Conservation (phyloP, 2,888 invertebrate genomes). For the Apodemia zela region DNA sequence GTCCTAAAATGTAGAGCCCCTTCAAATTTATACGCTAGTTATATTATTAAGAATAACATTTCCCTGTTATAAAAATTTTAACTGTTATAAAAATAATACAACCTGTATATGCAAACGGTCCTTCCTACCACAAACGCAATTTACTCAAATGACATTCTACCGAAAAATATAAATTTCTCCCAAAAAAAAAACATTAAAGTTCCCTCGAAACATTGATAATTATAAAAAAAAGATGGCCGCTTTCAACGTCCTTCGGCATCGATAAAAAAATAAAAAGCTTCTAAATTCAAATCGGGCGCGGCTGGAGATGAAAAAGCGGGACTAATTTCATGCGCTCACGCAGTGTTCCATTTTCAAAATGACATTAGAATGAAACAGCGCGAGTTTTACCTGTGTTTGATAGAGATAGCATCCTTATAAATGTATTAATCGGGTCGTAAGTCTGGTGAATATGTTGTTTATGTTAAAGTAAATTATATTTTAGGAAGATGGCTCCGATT, state of each 20-base stretch:
- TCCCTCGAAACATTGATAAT: slow-evolving; percentile 54
- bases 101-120: slow-evolving; percentile 33
- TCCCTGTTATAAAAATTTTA: too few relatives aligned
- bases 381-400: slow-evolving; percentile 32
- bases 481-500: slow-evolving; percentile 27
- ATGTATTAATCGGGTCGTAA: slow-evolving; percentile 75
- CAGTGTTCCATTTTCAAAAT: slow-evolving; percentile 69
- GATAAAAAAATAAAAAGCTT: slow-evolving; percentile 52
- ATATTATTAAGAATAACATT: too few relatives aligned
- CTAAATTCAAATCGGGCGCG: slow-evolving; percentile 67
- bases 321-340: slow-evolving; percentile 74
- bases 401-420: slow-evolving; percentile 50
- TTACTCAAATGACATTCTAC: slow-evolving; percentile 56
- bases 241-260: slow-evolving; percentile 51
- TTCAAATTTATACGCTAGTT: too few relatives aligned
- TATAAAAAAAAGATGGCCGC: slow-evolving; percentile 67
- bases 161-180: slow-evolving; percentile 40
- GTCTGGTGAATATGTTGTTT: slow-evolving; percentile 68
- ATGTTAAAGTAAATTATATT: slow-evolving; percentile 45
- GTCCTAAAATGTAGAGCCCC: too few relatives aligned
- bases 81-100: neutral
- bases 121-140: slow-evolving; percentile 39
- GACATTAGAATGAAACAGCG: slow-evolving; percentile 44
- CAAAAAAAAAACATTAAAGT: slow-evolving; percentile 35
- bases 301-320: slow-evolving; percentile 72